Evolutionary conservation across 2,888 invertebrate species (phyloP).

Genomic region (Nasonia oneida): DNA sequence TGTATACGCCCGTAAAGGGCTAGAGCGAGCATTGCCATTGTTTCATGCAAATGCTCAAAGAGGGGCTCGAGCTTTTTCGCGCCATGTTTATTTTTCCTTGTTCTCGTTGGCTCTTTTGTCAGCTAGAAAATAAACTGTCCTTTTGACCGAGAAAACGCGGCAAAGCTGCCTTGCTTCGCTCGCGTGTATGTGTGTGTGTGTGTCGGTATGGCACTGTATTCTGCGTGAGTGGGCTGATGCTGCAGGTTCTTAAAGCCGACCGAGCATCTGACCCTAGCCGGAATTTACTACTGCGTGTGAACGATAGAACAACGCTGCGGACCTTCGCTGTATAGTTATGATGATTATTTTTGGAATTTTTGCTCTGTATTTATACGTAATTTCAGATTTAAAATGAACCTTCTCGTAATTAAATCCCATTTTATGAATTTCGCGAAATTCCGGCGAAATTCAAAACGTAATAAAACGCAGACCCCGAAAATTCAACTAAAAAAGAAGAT

Average conservation of each 20-base stretch:
- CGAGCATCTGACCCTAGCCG: conserved; percentile 31
- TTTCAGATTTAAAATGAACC: too few relatives aligned
- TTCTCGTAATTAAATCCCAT: not conserved
- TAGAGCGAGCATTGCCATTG: not conserved
- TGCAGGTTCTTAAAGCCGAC: conserved; percentile 32
- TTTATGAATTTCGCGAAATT: not conserved
- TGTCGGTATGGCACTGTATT: not conserved
- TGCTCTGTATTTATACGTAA: too few relatives aligned
- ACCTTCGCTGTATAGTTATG: not conserved
- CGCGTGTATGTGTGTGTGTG: not conserved
- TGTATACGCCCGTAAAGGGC: not conserved
- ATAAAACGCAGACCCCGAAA: not conserved
- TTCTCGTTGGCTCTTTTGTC: conserved; percentile 40
- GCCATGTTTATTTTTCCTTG: conserved; percentile 37
- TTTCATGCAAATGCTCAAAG: conserved; percentile 11
- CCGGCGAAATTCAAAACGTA: not conserved
- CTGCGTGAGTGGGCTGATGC: not conserved
- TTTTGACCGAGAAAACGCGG: conserved; percentile 44
- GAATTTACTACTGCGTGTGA: conserved; percentile 33
- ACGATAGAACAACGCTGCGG: conserved; percentile 11
- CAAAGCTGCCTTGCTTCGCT: conserved; percentile 18
- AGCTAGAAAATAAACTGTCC: conserved; percentile 48
- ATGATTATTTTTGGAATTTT: too few relatives aligned
- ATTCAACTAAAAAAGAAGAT: not conserved
- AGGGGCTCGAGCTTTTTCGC: not conserved